A percentile compares a stretch with the other conserved stretches of the same genome.
These are phyloP conservation scores for Drosophila birchii DNA, from an alignment of 2,888 invertebrate species.

Conservation along the genomic window DNA sequence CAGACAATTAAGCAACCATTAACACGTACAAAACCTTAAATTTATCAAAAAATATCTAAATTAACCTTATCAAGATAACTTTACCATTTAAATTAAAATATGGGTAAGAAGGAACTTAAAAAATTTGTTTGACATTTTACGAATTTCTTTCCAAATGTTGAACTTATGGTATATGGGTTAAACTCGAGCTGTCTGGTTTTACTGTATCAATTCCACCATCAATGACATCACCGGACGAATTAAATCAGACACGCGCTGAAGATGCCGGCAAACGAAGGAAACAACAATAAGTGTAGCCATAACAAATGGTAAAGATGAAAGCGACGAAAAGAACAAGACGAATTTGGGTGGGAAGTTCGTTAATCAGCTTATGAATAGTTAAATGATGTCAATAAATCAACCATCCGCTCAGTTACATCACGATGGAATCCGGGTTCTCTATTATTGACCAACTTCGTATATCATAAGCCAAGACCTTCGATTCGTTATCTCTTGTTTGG, in stretches of 20 bases:
- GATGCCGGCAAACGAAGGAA: conserved; percentile 56
- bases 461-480: conserved; percentile 3
- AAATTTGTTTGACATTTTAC: background rate
- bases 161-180: conserved; percentile 13
- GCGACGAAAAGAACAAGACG: conserved; percentile 13
- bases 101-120: background rate
- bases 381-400: conserved; percentile 67
- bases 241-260: conserved; percentile 54
- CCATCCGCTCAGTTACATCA: conserved; percentile 42
- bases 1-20: conserved; percentile 8
- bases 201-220: conserved; percentile 46
- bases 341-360: conserved; percentile 30
- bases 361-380: conserved; percentile 34
- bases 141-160: background rate
- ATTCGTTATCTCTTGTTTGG: conserved; percentile 18
- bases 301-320: conserved; percentile 25
- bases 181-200: conserved; percentile 21
- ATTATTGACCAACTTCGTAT: conserved; percentile 1
- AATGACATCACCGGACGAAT: conserved; percentile 71
- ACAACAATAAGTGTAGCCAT: conserved; percentile 26
- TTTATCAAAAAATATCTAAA: background rate
- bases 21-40: background rate
- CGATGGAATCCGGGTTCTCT: conserved; percentile 20
- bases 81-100: background rate
- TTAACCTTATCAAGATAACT: background rate